Base-by-base conservation (phyloP, 1,140 invertebrate species). In the Eulimnadia texana region DNA sequence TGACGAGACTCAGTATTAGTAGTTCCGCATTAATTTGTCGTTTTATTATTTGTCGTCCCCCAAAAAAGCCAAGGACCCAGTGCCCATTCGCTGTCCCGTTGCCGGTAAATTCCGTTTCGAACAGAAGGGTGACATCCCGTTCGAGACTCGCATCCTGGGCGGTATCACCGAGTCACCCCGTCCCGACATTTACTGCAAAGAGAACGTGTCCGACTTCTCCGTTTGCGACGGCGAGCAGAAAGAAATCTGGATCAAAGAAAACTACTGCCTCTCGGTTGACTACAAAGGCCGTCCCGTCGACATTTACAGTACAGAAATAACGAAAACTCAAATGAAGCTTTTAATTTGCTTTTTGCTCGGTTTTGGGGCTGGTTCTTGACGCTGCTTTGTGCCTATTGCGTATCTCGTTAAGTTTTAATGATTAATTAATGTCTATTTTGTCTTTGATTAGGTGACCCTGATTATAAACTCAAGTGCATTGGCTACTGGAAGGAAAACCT, bases 401-500 rank as follows among this genome's bases (percentile, higher is more conserved):
- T 29, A 3, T 53, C 19, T n/a, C n/a, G 10, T 23, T 27, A 28
- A 27, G 23, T 42, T 42, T 42, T 16, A 42, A 42, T 42, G 6
- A 54, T 20, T 20, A 23, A n/a, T 33, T 22, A 42, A 29, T 49
- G 9, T 27, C 11, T 3, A 28, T 54, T n/a, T 19, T 62, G 33
- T n/a, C 11, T 54, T 24, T 58, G 11, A 47, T 23, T 20, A 86
- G 84, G 88, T 79, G 88, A 93, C 69, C 90, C 93, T 13, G 95
- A 98, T 80, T 94, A 97, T 68, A 85, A 84, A 63, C 86, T 98
- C 83, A 92, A 93, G 70, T 98, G 95, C 72, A 93, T 98, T 67
- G 95, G 93, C 1, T 98, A 84, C 72, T 98, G 92, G 90, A 95
- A 96, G 73, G 95, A 98, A 72, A 97, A 98, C 80, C 78, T 97